A percentile compares a stretch with the other conserved stretches of the same genome.
Conservation (phyloP, 2,113 vertebrate species). For the Forbesichthys papilliferus region DNA sequence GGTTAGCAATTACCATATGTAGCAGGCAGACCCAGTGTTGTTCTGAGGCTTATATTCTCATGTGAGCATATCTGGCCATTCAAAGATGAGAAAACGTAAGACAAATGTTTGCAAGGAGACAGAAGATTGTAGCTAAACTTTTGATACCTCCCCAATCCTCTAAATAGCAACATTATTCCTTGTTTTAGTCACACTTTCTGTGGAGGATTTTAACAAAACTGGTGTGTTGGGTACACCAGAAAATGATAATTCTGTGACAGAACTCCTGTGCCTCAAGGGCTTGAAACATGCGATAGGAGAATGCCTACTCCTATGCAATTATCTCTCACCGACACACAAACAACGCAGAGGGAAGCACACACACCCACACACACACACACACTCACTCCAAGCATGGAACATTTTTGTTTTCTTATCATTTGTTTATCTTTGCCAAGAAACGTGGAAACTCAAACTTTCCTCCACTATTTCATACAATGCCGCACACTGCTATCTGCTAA, state of each 20-base stretch:
- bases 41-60: conserved; percentile 12
- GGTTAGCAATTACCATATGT: conserved; percentile 20
- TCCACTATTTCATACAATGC: conserved; percentile 17
- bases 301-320: conserved; percentile 30
- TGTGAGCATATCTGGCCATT: conserved; percentile 36
- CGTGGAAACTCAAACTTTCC: conserved; percentile 27
- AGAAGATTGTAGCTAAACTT: conserved; percentile 41
- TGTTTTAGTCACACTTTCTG: conserved; percentile 41
- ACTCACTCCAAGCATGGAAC: background rate
- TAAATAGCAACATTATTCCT: conserved; percentile 46
- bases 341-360: background rate
- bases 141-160: conserved; percentile 32
- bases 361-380: background rate
- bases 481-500: conserved; percentile 29
- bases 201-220: conserved; percentile 31
- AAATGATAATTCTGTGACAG: conserved; percentile 45
- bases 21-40: conserved; percentile 22
- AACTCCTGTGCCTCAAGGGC: conserved; percentile 39
- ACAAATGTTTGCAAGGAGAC: conserved; percentile 28
- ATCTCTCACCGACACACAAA: conserved; percentile 12
- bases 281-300: conserved; percentile 14
- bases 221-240: conserved; percentile 24
- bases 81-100: conserved; percentile 30
- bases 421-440: conserved; percentile 36
- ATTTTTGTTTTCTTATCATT: conserved; percentile 17